Evolutionary conservation across 2,888 invertebrate species (phyloP), one percentile per base, ranked within the genome.

Genomic region (Oscheius sp.): DNA sequence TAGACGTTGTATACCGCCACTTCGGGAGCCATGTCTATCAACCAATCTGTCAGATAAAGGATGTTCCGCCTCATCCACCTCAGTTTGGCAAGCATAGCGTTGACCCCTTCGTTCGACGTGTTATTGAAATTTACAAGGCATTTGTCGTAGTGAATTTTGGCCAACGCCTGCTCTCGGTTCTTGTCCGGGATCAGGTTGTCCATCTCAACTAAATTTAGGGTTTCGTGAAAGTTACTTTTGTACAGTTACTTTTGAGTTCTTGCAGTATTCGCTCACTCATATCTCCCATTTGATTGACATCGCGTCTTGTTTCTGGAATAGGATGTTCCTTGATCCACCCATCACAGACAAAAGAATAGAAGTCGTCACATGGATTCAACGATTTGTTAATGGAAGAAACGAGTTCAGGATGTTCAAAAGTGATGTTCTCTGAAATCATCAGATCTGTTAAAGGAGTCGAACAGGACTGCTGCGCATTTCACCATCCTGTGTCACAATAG

Each of bases 11-110:
- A 43, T 5, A 72, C 43, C 9, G 55, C 49, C 41, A 53, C 35
- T 45, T 35, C 27, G 18, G 72, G 66, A 56, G 43, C 35, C 66
- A 72, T 66, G 9, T 56, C 56, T n/a, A 72, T 66, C 21, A 72
- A 5, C 72, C 72, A 72, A 18, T 72, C 72, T 9, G 72, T 72
- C 49, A 72, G 18, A 41, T n/a, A 64, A 0, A 35, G 13, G 6
- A 53, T 49, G 29, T 64, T 49, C 21, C 46, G 29, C 13, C 58
- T 25, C 2, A 59, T 49, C 35, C 46, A 52, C 21, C 46, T 23
- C 18, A 70, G 43, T 59, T 41, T 43, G 9, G 35, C 13, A 25
- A 70, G 27, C 25, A 70, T 25, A 7, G 43, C 41, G 2, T 58
- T 18, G 18, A 70, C 49, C 6, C 45, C 70, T 41, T 59, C 41